Evolutionary conservation across 2,888 invertebrate genomes (phyloP).

Genomic region (Patella depressa): DNA sequence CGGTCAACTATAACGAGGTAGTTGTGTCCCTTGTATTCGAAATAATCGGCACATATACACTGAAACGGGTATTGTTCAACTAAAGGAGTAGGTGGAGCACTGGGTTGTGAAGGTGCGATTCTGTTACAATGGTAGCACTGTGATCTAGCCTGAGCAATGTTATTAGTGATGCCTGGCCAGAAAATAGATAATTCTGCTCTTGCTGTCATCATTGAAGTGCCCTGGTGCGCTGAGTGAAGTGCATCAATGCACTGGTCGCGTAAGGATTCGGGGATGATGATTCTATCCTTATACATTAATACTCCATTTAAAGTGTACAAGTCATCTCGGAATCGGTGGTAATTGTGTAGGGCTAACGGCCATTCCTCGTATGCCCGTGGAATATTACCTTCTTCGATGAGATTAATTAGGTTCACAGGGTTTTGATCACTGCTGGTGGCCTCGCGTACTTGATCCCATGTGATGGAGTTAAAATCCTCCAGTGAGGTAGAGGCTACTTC

Average conservation of each 20-base stretch:
- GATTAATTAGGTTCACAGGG: constrained; percentile 14
- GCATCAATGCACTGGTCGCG: constrained; percentile 30
- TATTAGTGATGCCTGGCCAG: constrained; percentile 40
- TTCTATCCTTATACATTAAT: constrained; percentile 38
- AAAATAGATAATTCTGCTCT: constrained; percentile 48
- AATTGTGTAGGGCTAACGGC: constrained; percentile 19
- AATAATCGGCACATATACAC: constrained; percentile 18
- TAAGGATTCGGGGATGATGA: constrained; percentile 45
- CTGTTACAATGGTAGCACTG: constrained; percentile 36
- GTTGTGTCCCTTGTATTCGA: constrained; percentile 28
- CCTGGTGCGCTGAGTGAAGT: constrained; percentile 52
- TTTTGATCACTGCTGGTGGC: constrained; percentile 31
- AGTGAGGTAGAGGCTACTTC: constrained; percentile 9
- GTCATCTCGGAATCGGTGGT: constrained; percentile 25
- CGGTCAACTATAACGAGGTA: constrained; percentile 47
- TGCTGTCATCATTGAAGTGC: constrained; percentile 41
- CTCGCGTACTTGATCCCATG: constrained; percentile 29
- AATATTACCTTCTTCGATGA: constrained; percentile 26
- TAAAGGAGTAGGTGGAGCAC: constrained; percentile 40
- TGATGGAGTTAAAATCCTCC: constrained; percentile 25
- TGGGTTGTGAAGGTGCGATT: constrained; percentile 45
- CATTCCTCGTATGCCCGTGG: constrained; percentile 12
- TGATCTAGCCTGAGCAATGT: constrained; percentile 4
- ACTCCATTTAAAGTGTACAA: constrained; percentile 32
- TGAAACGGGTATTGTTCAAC: constrained; percentile 39